phyloP scores from a whole-genome alignment of 1,140 invertebrate genomes.

The Conus ventricosus region DNA sequence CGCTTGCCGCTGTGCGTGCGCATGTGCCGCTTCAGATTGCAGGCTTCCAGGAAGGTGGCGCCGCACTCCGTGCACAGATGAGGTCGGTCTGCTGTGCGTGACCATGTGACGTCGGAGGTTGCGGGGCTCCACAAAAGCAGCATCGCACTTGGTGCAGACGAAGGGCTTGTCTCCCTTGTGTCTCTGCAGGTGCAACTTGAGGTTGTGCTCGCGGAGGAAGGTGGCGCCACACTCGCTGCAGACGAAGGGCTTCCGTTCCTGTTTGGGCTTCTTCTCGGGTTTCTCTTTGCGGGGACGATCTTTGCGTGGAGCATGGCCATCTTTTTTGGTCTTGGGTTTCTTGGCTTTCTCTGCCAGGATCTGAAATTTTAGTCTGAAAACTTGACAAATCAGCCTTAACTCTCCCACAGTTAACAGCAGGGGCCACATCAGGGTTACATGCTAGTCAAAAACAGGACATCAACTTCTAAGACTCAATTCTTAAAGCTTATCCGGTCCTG shows the following conservation, averaged over 20 bases:
- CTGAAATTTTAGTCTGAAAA: neutral
- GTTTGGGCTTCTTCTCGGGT: constrained; percentile 81
- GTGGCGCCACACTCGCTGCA: constrained; percentile 79
- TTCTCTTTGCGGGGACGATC: constrained; percentile 81
- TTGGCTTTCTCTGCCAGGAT: neutral
- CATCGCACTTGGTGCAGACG: constrained; percentile 65
- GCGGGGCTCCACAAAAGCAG: constrained; percentile 86
- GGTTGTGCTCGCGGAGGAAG: constrained; percentile 81
- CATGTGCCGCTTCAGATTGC: constrained; percentile 36
- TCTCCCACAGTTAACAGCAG: too few relatives aligned
- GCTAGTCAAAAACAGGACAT: too few relatives aligned
- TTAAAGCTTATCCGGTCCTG: too few relatives aligned
- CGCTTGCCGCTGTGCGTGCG: constrained; percentile 34
- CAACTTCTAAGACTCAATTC: too few relatives aligned
- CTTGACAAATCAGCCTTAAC: too few relatives aligned
- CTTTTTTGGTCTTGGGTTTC: neutral
- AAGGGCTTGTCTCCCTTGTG: constrained; percentile 68
- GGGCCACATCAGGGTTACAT: too few relatives aligned
- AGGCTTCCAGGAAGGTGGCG: constrained; percentile 72
- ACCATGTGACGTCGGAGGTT: constrained; percentile 92
- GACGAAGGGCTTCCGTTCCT: constrained; percentile 74
- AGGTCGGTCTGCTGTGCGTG: constrained; percentile 88
- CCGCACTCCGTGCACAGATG: constrained; percentile 76
- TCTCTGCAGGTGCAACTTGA: constrained; percentile 67
- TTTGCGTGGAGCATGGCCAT: neutral